Evolutionary conservation across 37 sponge, comb jelly and placozoan genomes (phyloP).

Genomic region (Bolinopsis microptera): DNA sequence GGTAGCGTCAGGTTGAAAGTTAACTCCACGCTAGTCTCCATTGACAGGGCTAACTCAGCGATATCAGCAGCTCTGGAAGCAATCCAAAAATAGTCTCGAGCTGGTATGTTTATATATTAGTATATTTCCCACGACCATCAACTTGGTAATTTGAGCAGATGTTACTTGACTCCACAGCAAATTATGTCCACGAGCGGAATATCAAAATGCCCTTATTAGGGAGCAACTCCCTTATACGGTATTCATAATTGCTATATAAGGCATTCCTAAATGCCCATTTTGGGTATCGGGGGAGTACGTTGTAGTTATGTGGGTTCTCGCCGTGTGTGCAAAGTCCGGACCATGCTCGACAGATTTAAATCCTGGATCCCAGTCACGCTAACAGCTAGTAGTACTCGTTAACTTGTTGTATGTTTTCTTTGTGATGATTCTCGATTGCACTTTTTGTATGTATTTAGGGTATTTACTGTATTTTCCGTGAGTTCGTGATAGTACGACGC

Average conservation of each 20-base stretch:
- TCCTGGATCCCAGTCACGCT: neutral
- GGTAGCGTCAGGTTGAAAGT: slow-evolving; percentile 12
- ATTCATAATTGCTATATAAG: neutral
- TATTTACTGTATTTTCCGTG: neutral
- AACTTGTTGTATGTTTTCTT: neutral
- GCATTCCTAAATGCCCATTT: neutral
- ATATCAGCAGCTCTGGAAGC: neutral
- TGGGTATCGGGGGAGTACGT: neutral
- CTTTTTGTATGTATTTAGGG: neutral
- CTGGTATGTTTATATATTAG: neutral
- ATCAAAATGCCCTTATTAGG: neutral
- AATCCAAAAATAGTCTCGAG: neutral
- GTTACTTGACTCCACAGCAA: neutral
- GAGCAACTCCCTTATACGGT: neutral
- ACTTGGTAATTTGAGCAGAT: neutral
- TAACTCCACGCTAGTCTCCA: neutral
- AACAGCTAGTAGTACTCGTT: neutral
- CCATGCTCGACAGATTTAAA: neutral
- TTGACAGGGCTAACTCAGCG: neutral
- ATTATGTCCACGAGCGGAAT: neutral
- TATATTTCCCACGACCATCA: neutral
- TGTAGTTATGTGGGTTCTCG: neutral
- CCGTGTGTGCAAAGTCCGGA: too few species aligned
- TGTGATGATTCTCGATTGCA: too few species aligned
- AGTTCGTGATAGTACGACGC: neutral